Conservation (phyloP, 2,797 vertebrate genomes). For the Holocentrus rufus region DNA sequence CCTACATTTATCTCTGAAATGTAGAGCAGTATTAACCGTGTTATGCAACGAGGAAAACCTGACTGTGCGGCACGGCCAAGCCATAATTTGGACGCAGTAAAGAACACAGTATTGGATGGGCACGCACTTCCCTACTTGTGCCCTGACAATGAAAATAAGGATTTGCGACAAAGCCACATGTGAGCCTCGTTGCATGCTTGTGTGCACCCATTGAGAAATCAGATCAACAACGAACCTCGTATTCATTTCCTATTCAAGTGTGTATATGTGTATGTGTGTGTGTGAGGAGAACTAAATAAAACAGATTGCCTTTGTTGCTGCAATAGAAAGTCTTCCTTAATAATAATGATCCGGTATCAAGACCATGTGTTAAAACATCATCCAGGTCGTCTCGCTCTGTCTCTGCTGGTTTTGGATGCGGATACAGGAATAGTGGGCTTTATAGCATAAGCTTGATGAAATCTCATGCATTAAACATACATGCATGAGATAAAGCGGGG, state of each 20-base stretch:
- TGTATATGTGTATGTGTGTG: neutral
- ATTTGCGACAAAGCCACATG: constrained; percentile 47
- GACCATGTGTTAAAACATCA: constrained; percentile 13
- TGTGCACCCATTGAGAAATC: constrained; percentile 34
- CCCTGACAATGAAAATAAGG: constrained; percentile 42
- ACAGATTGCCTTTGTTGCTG: neutral
- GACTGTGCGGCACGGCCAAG: neutral
- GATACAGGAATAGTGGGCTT: neutral
- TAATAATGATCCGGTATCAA: neutral
- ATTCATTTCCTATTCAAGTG: constrained; percentile 15
- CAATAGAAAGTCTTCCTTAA: neutral
- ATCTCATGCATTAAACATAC: neutral
- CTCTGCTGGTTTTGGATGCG: neutral
- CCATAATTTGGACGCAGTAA: constrained; percentile 17
- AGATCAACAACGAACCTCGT: constrained; percentile 25
- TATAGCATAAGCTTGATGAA: neutral
- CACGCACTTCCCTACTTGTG: constrained; percentile 5
- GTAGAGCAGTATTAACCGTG: constrained; percentile 8
- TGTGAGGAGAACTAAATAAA: constrained; percentile 16
- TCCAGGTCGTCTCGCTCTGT: constrained; percentile 3
- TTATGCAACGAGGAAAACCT: constrained; percentile 19
- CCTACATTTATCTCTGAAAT: constrained; percentile 14
- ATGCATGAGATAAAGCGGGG: too few relatives aligned
- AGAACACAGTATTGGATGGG: constrained; percentile 17
- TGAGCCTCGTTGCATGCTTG: constrained; percentile 29